Conservation (phyloP, 2,797 vertebrate species). For the Molothrus ater region DNA sequence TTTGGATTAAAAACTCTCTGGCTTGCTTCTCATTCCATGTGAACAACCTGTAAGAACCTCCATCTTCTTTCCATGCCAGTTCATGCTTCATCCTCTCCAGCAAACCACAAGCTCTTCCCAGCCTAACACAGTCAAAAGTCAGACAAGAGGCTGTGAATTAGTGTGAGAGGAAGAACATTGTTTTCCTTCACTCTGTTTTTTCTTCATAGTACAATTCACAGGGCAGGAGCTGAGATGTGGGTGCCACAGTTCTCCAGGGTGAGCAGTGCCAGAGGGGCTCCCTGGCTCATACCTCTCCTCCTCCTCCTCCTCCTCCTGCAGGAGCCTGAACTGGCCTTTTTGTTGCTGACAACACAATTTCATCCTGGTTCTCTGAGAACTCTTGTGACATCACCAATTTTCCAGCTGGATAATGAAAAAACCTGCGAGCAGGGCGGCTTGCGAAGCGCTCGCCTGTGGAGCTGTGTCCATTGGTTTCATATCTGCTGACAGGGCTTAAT, state of each 20-base stretch:
- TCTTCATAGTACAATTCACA: neutral
- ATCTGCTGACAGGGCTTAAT: conserved; percentile 44
- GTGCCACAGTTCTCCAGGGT: neutral
- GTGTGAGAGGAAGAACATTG: neutral
- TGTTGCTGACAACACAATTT: conserved; percentile 27
- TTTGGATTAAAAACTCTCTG: neutral
- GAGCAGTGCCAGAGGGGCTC: neutral
- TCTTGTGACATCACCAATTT: conserved; percentile 38
- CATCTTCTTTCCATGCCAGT: neutral
- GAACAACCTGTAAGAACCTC: neutral
- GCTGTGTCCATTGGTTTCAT: neutral
- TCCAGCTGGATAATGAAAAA: conserved; percentile 32
- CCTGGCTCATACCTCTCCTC: neutral
- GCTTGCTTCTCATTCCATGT: neutral
- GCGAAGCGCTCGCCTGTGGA: neutral
- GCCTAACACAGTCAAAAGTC: neutral
- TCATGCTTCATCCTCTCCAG: neutral
- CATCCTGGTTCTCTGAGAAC: conserved; percentile 14
- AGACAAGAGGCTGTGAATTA: neutral
- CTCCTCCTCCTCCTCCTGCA: neutral
- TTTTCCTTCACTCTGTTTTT: neutral
- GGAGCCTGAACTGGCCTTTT: conserved; percentile 30
- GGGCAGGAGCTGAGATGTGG: fast-evolving
- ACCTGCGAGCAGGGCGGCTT: neutral
- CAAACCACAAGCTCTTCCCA: neutral